phyloP scores from a whole-genome alignment of 2,113 vertebrate species.

The Cyphomyrus plagiostoma region DNA sequence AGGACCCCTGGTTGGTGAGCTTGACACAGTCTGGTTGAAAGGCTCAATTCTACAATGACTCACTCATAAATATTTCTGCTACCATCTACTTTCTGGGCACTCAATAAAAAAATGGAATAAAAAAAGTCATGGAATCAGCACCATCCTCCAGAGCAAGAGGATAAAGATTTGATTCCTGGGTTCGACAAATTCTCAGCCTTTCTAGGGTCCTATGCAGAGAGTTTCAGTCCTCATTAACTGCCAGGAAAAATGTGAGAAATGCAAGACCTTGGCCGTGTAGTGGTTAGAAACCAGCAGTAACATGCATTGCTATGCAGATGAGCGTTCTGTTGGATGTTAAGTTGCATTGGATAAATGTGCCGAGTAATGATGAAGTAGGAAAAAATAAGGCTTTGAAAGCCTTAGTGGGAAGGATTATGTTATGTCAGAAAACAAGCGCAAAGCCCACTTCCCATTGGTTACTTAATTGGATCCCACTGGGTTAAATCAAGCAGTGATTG shows the following conservation, averaged over 20 bases:
- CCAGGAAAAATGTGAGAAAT: neutral
- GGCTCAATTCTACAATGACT: neutral
- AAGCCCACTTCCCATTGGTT: neutral
- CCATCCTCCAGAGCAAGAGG: neutral
- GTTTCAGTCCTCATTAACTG: neutral
- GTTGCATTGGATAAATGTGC: neutral
- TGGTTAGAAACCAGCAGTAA: neutral
- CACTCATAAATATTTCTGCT: slow-evolving; percentile 1
- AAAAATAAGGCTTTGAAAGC: neutral
- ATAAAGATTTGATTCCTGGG: neutral
- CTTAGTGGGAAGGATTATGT: neutral
- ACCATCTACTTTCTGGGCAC: neutral
- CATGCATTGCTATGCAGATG: neutral
- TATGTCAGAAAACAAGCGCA: neutral
- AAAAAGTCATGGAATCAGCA: neutral
- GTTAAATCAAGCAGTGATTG: neutral
- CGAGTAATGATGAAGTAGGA: neutral
- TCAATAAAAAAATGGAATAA: neutral
- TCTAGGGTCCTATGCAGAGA: neutral
- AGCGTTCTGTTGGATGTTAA: neutral
- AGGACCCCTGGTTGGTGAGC: neutral
- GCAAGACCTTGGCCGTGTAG: neutral
- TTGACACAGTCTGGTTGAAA: neutral
- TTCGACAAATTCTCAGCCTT: neutral
- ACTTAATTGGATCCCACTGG: neutral